Conservation (phyloP, 2,888 invertebrate species). For the Xestoiulus laeticollis region DNA sequence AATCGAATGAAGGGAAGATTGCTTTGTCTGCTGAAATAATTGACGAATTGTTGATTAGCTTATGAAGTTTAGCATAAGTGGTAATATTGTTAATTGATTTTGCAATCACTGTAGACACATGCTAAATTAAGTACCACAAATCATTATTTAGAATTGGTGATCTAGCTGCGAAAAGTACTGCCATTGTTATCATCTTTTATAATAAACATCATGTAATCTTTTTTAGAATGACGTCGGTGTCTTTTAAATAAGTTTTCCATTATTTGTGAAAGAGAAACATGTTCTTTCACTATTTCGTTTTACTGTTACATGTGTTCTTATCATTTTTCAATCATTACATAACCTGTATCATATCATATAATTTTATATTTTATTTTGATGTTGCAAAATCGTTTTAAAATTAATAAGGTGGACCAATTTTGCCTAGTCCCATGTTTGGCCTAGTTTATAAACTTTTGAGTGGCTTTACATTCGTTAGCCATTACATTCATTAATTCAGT, state of each 20-base stretch:
- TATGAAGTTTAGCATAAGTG: background rate
- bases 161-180: too few relatives aligned
- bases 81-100: background rate
- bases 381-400: constrained; percentile 3
- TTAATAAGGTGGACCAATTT: constrained; percentile 15
- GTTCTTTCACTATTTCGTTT: too few relatives aligned
- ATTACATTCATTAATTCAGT: background rate
- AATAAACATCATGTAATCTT: too few relatives aligned
- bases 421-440: background rate
- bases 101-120: too few relatives aligned
- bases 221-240: too few relatives aligned
- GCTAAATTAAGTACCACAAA: too few relatives aligned
- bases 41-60: background rate
- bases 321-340: background rate
- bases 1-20: background rate
- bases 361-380: background rate
- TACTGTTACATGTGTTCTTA: too few relatives aligned
- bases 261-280: too few relatives aligned
- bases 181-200: too few relatives aligned
- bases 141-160: too few relatives aligned
- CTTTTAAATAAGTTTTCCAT: too few relatives aligned
- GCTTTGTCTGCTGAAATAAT: background rate
- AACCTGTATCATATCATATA: background rate
- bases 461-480: background rate
- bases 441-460: background rate